A percentile compares a stretch with the other conserved stretches of the same genome.
Evolutionary conservation across 2,113 vertebrate genomes (phyloP).

Genomic region (Callorhinus ursinus): DNA sequence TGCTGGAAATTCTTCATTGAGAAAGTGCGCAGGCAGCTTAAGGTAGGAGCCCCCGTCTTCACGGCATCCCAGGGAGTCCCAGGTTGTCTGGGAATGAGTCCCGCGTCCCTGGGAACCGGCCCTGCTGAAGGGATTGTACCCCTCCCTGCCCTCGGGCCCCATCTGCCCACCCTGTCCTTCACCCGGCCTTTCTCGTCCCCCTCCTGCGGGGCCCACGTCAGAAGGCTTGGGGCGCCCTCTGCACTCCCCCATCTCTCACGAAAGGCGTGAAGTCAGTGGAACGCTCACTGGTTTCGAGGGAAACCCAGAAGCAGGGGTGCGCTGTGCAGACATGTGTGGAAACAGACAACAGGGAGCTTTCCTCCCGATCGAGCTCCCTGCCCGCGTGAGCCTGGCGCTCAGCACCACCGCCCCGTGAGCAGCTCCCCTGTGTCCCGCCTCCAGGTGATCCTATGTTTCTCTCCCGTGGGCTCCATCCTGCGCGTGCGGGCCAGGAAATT

Average conservation of each 20-base stretch:
- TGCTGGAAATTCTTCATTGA: slow-evolving; percentile 88
- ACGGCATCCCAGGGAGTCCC: neutral
- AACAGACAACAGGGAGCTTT: fast-evolving
- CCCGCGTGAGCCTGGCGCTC: fast-evolving
- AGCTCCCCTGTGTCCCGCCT: fast-evolving
- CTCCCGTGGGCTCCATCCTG: slow-evolving; percentile 86
- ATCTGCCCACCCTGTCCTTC: neutral
- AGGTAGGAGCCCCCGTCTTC: slow-evolving; percentile 65
- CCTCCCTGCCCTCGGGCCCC: neutral
- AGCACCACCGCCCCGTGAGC: fast-evolving
- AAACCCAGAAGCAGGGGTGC: fast-evolving
- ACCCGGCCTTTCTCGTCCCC: fast-evolving
- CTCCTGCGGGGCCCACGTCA: fast-evolving
- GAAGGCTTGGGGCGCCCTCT: too few relatives aligned
- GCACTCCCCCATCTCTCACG: fast-evolving
- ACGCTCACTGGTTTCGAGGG: fast-evolving
- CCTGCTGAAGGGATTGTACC: fast-evolving
- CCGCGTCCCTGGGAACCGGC: fast-evolving
- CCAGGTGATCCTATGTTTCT: slow-evolving; percentile 89
- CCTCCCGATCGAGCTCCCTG: neutral
- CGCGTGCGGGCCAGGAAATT: slow-evolving; percentile 85
- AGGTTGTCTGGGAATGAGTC: neutral
- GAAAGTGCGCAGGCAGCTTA: slow-evolving; percentile 85
- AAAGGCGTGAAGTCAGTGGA: fast-evolving
- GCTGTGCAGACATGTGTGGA: fast-evolving